Base-by-base conservation (phyloP, 1,140 invertebrate genomes). In the Drosophila navojoa region DNA sequence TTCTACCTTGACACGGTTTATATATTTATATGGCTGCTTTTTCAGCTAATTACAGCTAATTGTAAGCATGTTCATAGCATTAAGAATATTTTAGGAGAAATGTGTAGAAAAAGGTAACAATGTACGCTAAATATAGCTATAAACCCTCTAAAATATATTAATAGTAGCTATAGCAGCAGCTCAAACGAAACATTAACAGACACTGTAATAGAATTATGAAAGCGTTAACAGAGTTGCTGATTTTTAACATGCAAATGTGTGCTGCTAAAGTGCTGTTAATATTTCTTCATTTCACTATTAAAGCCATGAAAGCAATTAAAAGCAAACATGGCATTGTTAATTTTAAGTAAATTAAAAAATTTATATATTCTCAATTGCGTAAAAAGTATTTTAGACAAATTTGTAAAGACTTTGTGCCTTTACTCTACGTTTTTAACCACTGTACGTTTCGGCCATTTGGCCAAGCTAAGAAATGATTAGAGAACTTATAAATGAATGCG, bases 401-500 rank as follows among this genome's bases (percentile, higher is more conserved):
- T 27, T 44, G 44, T 11, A 3, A 3, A 27, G 15, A 0, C 5
- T 29, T 29, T 16, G 5, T 6, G 5, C 32, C 32, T 0, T 32
- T 9, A 32, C 5, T n/a, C 1, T n/a, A 4, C 4, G 27, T 27
- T 10, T 10, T 1, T 1, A 19, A 35, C 64, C 64, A 73, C 42
- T 69, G 71, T 73, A 22, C 15, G 2, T 32, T 25, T 7, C 45
- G 35, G 45, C 45, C 32, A 32, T 70, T 52, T 55, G 50, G 5
- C 42, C 22, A 49, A 70, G 44, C 52, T 77, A 68, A 77, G 79
- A 76, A 86, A 82, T 87, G 84, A 82, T 86, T 86, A 62, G 61
- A 73, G 35, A 61, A 67, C 59, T 68, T 72, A 87, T 86, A 82
- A 87, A 87, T 87, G 86, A 87, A 87, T 67, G 66, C 61, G 68